phyloP scores from a whole-genome alignment of 2,888 invertebrate species.

The Odontomyia ornata region DNA sequence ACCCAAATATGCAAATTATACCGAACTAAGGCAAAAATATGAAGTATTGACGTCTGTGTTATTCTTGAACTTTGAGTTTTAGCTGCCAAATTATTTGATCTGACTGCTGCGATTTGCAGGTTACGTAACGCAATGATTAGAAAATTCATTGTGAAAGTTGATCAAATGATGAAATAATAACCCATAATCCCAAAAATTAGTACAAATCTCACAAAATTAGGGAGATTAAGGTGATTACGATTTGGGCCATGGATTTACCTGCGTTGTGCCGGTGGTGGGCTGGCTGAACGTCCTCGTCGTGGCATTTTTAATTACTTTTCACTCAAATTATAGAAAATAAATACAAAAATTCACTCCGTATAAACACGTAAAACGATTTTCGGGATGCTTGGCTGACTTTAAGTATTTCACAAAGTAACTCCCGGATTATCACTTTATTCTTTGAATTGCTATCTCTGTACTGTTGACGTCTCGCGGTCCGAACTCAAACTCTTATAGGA shows the following conservation, averaged over 20 bases:
- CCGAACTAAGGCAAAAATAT: not conserved
- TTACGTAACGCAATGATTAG: slow-evolving; percentile 11
- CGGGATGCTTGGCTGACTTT: slow-evolving; percentile 23
- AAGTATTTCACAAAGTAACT: slow-evolving; percentile 26
- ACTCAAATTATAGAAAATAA: slow-evolving; percentile 22
- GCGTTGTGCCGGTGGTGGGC: slow-evolving; percentile 73
- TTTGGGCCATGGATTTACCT: slow-evolving; percentile 63
- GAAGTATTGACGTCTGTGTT: not conserved
- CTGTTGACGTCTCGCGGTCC: slow-evolving; percentile 26
- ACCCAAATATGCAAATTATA: not conserved
- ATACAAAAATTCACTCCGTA: no score
- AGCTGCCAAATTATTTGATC: not conserved
- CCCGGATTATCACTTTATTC: not conserved
- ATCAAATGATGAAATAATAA: not conserved
- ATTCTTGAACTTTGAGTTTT: not conserved
- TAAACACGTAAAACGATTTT: no score
- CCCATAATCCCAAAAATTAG: not conserved
- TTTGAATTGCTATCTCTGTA: slow-evolving; percentile 7
- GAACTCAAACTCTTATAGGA: slow-evolving; percentile 32
- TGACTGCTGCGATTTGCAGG: not conserved
- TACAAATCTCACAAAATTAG: not conserved
- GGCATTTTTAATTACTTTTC: slow-evolving; percentile 68
- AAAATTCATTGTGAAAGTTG: not conserved
- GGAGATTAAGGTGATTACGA: not conserved
- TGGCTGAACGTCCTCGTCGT: slow-evolving; percentile 78